Conservation (phyloP, 1,140 invertebrate species). For the Dreissena polymorpha region DNA sequence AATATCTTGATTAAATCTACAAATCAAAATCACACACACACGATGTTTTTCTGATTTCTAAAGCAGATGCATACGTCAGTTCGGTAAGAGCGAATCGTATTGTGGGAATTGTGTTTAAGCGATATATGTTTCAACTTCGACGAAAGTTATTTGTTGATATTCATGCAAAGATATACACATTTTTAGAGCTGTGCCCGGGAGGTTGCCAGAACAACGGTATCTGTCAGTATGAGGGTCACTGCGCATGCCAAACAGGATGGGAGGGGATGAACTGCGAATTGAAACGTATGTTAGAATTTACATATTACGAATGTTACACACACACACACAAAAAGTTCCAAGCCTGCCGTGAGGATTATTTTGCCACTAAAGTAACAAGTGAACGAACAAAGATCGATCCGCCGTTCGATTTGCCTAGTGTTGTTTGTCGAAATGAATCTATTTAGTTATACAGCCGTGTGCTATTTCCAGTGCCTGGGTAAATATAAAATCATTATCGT, state of each 20-base stretch:
- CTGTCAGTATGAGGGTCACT: constrained; percentile 10
- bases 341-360: neutral
- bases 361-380: no score
- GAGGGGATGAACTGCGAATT: constrained; percentile 8
- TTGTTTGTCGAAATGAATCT: no score
- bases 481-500: no score
- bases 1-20: no score
- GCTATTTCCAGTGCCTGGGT: no score
- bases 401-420: no score
- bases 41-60: neutral
- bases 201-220: constrained; percentile 37
- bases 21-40: no score
- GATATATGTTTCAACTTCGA: neutral
- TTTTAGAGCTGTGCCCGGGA: constrained; percentile 19
- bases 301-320: neutral
- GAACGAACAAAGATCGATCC: no score
- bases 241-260: constrained; percentile 5
- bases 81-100: neutral
- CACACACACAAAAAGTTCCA: neutral
- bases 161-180: neutral
- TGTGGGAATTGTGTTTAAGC: neutral
- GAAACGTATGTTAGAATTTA: neutral
- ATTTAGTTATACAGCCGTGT: no score
- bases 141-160: neutral
- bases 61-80: neutral